Evolutionary conservation across 2,797 vertebrate species (phyloP), one percentile per base, ranked within the genome.

Genomic region (Crocidura indochinensis): DNA sequence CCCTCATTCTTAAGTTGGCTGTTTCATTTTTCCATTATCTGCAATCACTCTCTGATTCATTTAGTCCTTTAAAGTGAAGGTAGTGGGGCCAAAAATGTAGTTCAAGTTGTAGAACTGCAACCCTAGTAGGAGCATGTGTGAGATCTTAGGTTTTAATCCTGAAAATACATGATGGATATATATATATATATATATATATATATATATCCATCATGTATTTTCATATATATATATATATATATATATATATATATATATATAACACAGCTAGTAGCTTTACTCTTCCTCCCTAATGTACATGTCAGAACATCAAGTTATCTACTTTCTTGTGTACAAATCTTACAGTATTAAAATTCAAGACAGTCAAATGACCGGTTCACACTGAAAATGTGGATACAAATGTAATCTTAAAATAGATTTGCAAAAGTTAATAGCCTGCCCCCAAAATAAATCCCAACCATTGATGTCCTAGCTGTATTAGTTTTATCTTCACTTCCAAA

Each of bases 311-410:
- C 56, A 68, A 89, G 62, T 26, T 71, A 53, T 46, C 65, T 65
- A 69, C 68, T 78, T 91, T 60, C 6, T 47, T 20, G 26, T 10
- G 27, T 4, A 49, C 67, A 51, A 47, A 82, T 11, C 29, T 27
- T 51, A 62, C 78, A 56, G 31, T 75, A 15, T 0, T 56, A 73
- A 64, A 60, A 75, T 64, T 65, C 65, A 77, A 56, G 22, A 10
- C 56, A 27, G 47, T 29, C 10, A 53, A 53, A 53, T 47, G 56
- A 84, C n/a, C 27, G 10, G 64, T 51, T 64, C 3, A 60, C 11
- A 74, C 27, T 56, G 49, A 53, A 78, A 84, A 79, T 8, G 29
- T 68, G 49, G 67, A 44, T 38, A 44, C 65, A 93, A 68, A n/a
- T n/a, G n/a, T n/a, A n/a, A n/a, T n/a, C n/a, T n/a, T n/a, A n/a